phyloP scores from a whole-genome alignment of 2,113 vertebrate species.

The Psophia crepitans region DNA sequence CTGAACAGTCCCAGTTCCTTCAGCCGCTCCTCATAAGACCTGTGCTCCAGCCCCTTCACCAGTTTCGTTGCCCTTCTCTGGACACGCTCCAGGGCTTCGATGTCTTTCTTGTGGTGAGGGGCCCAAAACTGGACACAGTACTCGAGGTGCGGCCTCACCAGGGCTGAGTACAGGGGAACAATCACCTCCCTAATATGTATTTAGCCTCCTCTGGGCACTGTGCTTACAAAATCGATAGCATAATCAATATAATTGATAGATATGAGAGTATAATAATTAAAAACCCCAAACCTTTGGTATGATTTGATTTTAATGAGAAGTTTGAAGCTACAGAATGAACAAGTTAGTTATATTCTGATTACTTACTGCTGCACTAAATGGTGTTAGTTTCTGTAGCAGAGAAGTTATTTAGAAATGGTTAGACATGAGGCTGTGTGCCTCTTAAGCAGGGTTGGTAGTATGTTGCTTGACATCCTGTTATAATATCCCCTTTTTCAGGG shows the following conservation, averaged over 20 bases:
- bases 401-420: not conserved
- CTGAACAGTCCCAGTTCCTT: too few relatives aligned
- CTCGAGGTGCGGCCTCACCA: too few relatives aligned
- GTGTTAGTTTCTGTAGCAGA: not conserved
- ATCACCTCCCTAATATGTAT: too few relatives aligned
- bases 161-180: too few relatives aligned
- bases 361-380: not conserved
- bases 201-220: not conserved
- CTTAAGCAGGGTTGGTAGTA: not conserved
- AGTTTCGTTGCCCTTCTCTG: too few relatives aligned
- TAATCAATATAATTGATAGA: too few relatives aligned
- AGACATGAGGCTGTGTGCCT: not conserved
- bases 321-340: not conserved
- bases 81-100: too few relatives aligned
- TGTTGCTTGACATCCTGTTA: not conserved
- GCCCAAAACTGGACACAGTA: too few relatives aligned
- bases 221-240: not conserved
- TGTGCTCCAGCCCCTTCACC: too few relatives aligned
- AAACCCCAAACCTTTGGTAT: not conserved
- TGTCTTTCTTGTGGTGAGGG: too few relatives aligned
- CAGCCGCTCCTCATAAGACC: too few relatives aligned
- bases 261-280: not conserved
- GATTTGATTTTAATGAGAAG: not conserved
- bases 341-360: not conserved
- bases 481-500: not conserved